Evolutionary conservation across 2,888 invertebrate genomes (phyloP).

Genomic region (Lasioglossum zephyrum): DNA sequence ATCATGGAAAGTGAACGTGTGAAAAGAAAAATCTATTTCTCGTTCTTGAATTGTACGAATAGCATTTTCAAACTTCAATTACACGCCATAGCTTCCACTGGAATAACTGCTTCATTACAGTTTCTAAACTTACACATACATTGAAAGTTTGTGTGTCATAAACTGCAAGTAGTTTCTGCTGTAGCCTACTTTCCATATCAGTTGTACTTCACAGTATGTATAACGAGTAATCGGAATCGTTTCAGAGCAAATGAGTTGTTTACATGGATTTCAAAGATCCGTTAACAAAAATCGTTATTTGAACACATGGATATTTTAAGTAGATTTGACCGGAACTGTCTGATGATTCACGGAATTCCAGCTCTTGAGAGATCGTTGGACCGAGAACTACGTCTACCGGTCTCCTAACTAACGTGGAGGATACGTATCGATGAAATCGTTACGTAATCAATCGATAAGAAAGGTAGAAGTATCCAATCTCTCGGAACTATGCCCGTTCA

Average conservation of each 20-base stretch:
- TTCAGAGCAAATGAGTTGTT: no score
- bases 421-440: constrained; percentile 30
- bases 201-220: background rate
- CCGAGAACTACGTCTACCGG: background rate
- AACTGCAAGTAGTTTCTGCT: no score
- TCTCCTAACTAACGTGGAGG: background rate
- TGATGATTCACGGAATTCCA: background rate
- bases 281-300: background rate
- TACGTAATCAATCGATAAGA: constrained; percentile 42
- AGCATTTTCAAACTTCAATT: background rate
- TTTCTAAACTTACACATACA: background rate
- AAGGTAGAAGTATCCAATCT: constrained; percentile 15
- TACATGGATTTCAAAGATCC: background rate
- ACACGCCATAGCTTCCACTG: background rate
- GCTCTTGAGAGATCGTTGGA: background rate
- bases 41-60: background rate
- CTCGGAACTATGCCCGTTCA: constrained; percentile 21
- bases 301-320: background rate
- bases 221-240: background rate
- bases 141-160: background rate
- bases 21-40: background rate
- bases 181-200: background rate
- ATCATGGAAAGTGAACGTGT: background rate
- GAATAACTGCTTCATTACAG: no score
- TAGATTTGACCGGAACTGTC: background rate